Base-by-base conservation (phyloP, 2,888 invertebrate species). In the Nomada ruficornis region DNA sequence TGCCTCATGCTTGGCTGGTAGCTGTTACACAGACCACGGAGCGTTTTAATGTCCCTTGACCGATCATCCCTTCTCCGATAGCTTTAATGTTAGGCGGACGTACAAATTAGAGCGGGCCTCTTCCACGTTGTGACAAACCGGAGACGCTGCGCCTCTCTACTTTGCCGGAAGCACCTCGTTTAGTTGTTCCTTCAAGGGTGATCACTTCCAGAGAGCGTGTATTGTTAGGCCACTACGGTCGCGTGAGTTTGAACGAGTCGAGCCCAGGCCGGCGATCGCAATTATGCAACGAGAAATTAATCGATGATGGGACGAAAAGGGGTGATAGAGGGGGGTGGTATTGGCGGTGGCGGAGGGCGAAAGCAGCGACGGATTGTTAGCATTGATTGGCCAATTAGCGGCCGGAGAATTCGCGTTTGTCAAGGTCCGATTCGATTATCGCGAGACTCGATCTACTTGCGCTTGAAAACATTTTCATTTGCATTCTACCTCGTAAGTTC, bases 341-440 rank as follows among this genome's bases (percentile, higher is more conserved):
- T 36, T 36, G 36, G 36, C 36, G 36, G 36, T 7, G 36, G 36
- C 29, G 20, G 72, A 62, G 63, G 55, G 57, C 50, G 73, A 77
- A 88, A 88, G 88, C 88, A 86, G 88, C 83, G 82, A 83, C 86
- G 78, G 79, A 82, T 88, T 88, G 88, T 88, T 88, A 88, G 86
- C 88, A 75, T 65, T 76, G 60, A 76, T 76, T 85, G 78, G 36
- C 77, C 75, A 79, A 84, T 82, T 84, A 82, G 74, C 78, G 75
- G 60, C 60, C 52, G 23, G 63, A 55, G 55, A 65, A 67, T 73
- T 70, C 55, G 65, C 44, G 64, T 80, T 76, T 72, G 70, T 54
- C 81, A 62, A 62, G 50, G 44, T 55, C 70, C 70, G 64, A 71
- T 59, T 71, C 57, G 54, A 52, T 75, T 60, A 70, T 70, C 65